These are phyloP conservation scores for Geopemphigus sp. DNA, from an alignment of 1,140 invertebrate species.

Conservation along the genomic window DNA sequence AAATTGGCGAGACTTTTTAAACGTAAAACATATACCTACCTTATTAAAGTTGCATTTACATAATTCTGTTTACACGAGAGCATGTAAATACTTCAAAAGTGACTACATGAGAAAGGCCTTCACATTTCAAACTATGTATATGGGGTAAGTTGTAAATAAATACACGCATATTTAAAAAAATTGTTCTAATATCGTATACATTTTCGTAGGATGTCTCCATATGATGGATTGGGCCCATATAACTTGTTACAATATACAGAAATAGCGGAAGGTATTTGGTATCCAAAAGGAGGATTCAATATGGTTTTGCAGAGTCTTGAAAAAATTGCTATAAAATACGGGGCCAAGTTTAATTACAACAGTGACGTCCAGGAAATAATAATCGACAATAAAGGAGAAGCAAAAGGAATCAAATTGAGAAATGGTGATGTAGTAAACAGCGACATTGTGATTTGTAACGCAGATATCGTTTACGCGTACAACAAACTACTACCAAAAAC, in stretches of 20 bases:
- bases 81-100: slow-evolving; percentile 6
- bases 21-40: not conserved
- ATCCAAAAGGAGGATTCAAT: slow-evolving; percentile 39
- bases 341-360: slow-evolving; percentile 30
- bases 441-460: slow-evolving; percentile 41
- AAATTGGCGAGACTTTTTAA: not conserved
- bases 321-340: not conserved
- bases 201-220: slow-evolving; percentile 27
- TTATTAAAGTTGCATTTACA: not conserved
- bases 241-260: slow-evolving; percentile 32
- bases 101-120: slow-evolving; percentile 7
- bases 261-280: slow-evolving; percentile 40
- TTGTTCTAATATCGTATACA: not conserved
- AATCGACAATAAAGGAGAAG: slow-evolving; percentile 1
- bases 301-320: slow-evolving; percentile 22
- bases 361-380: slow-evolving; percentile 31
- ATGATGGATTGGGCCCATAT: slow-evolving; percentile 25
- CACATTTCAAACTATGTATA: not conserved
- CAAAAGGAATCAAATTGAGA: slow-evolving; percentile 21
- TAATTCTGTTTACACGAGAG: not conserved
- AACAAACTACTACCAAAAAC: slow-evolving; percentile 41
- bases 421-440: slow-evolving; percentile 33
- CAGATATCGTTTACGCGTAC: slow-evolving; percentile 36
- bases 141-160: not conserved
- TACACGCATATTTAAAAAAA: not conserved